Base-by-base conservation (phyloP, 2,888 invertebrate species). In the Sialis lutaria region DNA sequence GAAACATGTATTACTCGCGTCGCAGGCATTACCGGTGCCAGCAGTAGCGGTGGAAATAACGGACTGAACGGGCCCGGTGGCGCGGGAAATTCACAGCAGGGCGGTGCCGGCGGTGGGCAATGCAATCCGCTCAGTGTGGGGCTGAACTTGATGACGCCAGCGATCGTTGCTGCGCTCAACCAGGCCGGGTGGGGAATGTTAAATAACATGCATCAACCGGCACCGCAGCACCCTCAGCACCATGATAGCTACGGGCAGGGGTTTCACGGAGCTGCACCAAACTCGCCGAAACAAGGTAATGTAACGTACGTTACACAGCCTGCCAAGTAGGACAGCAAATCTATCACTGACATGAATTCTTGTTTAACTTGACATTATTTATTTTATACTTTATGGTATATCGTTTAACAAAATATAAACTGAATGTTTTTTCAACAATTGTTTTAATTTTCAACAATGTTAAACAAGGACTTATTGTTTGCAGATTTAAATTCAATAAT, bases 131-230 rank as follows among this genome's bases (percentile, higher is more conserved):
- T 80, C 53, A 64, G 65, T n/a, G 61, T 72, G 43, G 75, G 77
- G 40, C 60, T 83, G 48, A 83, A 82, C 64, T 68, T 91, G 33
- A 70, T 83, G 62, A 81, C 79, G 60, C 80, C 80, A 32, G 82
- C 82, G 7, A 76, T 90, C 58, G 82, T 89, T 51, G 88, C 90
- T 45, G 90, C 89, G 9, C 72, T 90, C 40, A 89, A 85, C 63
- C 85, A 85, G 64, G 85, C 85, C 48, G 75, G 77, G 10, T 45
- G 45, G 39, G 40, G 39, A 10, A 22, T 40, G 8, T 32, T 40
- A 40, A 45, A 45, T 12, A 45, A 45, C 30, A 40, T 45, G 45
- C 22, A 22, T 22, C 22, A 22, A 22, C 22, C 22, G 22, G 22
- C 22, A 4, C 22, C 22, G 22, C 22, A 22, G 22, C 45, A 39